Percentiles rank a stretch among this genome's conserved stretches.
These are phyloP conservation scores for Xyrauchen texanus DNA, from an alignment of 2,113 vertebrate genomes.

Conservation along the genomic window DNA sequence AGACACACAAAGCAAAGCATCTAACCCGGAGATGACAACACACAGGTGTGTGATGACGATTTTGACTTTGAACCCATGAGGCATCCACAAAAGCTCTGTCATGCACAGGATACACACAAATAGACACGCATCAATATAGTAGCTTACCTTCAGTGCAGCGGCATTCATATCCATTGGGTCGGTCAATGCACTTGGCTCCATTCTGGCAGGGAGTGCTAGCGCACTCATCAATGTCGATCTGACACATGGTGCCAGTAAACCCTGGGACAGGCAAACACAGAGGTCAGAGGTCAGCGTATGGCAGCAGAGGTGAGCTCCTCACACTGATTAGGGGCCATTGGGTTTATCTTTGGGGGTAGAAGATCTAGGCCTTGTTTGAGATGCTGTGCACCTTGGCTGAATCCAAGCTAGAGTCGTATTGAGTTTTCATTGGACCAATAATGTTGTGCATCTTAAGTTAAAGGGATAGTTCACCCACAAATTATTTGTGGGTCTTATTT, in stretches of 20 bases:
- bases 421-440: background rate
- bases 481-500: no score
- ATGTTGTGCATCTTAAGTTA: background rate
- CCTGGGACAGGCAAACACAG: constrained; percentile 80
- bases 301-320: constrained; percentile 63
- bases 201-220: constrained; percentile 94
- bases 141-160: constrained; percentile 89
- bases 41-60: constrained; percentile 56
- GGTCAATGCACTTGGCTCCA: constrained; percentile 90
- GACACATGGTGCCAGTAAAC: constrained; percentile 89
- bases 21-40: constrained; percentile 58
- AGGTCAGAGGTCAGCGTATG: constrained; percentile 71
- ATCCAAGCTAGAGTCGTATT: background rate
- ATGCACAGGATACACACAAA: background rate
- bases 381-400: constrained; percentile 10
- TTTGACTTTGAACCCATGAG: constrained; percentile 28
- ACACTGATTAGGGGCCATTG: constrained; percentile 59
- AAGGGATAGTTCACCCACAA: background rate
- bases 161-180: constrained; percentile 90
- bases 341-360: constrained; percentile 41
- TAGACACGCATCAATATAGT: background rate
- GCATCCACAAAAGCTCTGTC: background rate
- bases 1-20: constrained; percentile 56
- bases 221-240: constrained; percentile 91
- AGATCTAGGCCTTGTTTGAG: no score